phyloP scores from a whole-genome alignment of 2,797 vertebrate species.

The Halcyon smyrnensis region DNA sequence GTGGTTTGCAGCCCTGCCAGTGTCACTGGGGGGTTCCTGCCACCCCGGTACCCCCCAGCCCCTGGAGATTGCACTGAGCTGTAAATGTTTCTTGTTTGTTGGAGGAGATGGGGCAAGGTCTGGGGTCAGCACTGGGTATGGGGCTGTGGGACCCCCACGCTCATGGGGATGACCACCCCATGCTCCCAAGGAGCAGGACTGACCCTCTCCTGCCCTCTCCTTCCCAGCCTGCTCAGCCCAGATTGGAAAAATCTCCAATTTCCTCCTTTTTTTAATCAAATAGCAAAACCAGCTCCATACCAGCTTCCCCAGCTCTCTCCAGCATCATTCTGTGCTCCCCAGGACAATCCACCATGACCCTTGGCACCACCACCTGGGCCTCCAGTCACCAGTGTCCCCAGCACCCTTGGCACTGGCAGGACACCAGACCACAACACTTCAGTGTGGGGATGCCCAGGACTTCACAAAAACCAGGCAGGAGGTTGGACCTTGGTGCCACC shows the following conservation, averaged over 20 bases:
- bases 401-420: background rate
- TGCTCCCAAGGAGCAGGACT: accelerated
- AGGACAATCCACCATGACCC: accelerated
- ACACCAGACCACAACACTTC: background rate
- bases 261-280: background rate
- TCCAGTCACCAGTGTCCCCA: accelerated
- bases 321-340: accelerated
- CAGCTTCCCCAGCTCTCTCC: accelerated
- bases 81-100: background rate
- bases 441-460: background rate
- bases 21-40: background rate
- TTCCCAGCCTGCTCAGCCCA: background rate
- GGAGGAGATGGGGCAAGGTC: background rate
- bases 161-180: background rate
- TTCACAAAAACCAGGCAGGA: background rate
- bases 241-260: background rate
- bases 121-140: background rate
- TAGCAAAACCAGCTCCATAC: background rate
- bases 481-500: background rate
- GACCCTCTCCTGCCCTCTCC: background rate
- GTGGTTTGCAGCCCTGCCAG: background rate
- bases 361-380: background rate
- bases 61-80: background rate
- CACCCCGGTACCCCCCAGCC: background rate
- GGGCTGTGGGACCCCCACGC: background rate